phyloP scores from a whole-genome alignment of 2,113 vertebrate genomes.

The Colossoma macropomum region DNA sequence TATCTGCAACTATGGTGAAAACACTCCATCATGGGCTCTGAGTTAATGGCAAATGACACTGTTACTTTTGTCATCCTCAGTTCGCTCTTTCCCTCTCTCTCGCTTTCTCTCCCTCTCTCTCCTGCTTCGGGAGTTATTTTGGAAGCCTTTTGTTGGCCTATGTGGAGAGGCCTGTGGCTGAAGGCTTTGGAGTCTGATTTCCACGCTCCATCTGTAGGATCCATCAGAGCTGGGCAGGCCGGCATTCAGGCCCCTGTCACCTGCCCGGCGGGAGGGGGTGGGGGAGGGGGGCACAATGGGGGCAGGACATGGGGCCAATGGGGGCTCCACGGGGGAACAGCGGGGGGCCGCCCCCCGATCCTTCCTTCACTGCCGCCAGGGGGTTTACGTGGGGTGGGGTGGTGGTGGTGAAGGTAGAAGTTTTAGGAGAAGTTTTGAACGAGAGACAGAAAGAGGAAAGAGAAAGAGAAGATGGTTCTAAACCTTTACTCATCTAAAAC shows the following conservation, averaged over 20 bases:
- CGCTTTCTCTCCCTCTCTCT: constrained; percentile 54
- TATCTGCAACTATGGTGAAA: constrained; percentile 72
- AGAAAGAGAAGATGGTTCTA: neutral
- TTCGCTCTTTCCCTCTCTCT: constrained; percentile 70
- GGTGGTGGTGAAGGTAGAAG: constrained; percentile 34
- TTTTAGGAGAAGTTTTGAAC: constrained; percentile 25
- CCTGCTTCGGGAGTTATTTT: constrained; percentile 86
- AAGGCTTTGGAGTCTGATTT: constrained; percentile 94
- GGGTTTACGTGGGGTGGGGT: constrained; percentile 62
- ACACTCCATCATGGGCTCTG: constrained; percentile 82
- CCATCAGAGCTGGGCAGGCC: constrained; percentile 93
- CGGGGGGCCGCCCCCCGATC: constrained; percentile 88
- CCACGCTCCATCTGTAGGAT: constrained; percentile 99
- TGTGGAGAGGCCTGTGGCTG: constrained; percentile 92
- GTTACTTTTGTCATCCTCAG: constrained; percentile 81
- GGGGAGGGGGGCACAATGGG: constrained; percentile 89
- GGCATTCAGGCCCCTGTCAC: constrained; percentile 97
- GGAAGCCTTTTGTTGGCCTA: constrained; percentile 93
- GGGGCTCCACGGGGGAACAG: constrained; percentile 84
- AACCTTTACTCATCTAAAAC: neutral
- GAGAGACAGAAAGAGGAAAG: constrained; percentile 29
- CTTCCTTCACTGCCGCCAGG: constrained; percentile 77
- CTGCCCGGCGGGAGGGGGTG: constrained; percentile 92
- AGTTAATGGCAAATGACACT: constrained; percentile 95
- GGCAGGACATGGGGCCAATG: constrained; percentile 81